Evolutionary conservation across 2,113 vertebrate genomes (phyloP).

Genomic region (Hippoglossus stenolepis): DNA sequence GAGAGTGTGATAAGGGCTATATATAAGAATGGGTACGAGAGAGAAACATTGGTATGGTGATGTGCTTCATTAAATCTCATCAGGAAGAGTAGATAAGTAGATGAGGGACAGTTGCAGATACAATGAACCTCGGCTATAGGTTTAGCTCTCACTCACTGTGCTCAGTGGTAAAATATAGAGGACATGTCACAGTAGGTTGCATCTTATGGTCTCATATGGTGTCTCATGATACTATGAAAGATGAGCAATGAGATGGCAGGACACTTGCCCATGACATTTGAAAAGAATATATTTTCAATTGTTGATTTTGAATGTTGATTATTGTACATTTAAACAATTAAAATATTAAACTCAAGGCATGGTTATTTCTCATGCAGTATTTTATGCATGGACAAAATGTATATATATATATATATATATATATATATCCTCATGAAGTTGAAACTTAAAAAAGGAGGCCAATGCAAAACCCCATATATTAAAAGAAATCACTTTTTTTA

Average conservation of each 20-base stretch:
- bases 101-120: constrained; percentile 16
- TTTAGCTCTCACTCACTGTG: constrained; percentile 12
- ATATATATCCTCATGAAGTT: no score
- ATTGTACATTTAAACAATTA: not conserved
- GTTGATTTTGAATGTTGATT: not conserved
- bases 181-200: not conserved
- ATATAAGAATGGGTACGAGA: not conserved
- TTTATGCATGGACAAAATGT: no score
- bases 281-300: not conserved
- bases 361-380: no score
- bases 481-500: no score
- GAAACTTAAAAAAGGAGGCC: no score
- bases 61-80: constrained; percentile 52
- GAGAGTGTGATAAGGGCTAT: constrained; percentile 3
- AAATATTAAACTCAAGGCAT: no score
- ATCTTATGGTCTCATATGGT: not conserved
- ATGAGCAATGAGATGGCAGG: no score
- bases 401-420: no score
- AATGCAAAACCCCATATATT: no score
- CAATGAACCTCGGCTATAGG: not conserved
- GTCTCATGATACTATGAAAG: not conserved
- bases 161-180: constrained; percentile 2
- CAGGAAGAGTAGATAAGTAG: constrained; percentile 59
- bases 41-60: constrained; percentile 21
- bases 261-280: not conserved